A percentile compares a stretch with the other conserved stretches of the same genome.
Conservation (phyloP, 2,113 vertebrate species). For the Pimephales promelas region DNA sequence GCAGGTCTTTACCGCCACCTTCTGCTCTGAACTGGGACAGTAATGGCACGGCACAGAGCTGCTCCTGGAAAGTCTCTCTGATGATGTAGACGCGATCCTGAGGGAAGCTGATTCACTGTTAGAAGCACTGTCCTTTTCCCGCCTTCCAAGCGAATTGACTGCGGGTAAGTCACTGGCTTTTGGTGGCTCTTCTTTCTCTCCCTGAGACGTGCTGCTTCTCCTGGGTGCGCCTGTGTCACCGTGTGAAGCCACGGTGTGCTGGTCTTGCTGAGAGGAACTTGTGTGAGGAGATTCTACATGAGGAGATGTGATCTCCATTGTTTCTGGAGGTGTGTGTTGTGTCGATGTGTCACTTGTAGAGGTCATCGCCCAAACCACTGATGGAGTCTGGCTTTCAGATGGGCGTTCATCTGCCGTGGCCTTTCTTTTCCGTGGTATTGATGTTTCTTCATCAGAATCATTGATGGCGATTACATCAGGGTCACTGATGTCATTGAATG, state of each 20-base stretch:
- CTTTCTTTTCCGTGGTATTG: conserved; percentile 50
- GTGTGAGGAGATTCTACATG: not conserved
- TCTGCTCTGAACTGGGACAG: conserved; percentile 64
- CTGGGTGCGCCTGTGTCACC: conserved; percentile 5
- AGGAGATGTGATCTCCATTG: not conserved
- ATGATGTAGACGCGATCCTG: not conserved
- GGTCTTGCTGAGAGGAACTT: not conserved
- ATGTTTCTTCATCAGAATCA: conserved; percentile 53
- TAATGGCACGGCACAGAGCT: conserved; percentile 72
- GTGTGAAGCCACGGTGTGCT: not conserved
- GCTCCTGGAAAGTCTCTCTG: not conserved
- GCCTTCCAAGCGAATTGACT: not conserved
- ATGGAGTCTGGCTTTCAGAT: conserved; percentile 2
- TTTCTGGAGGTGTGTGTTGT: conserved; percentile 13
- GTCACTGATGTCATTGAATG: not conserved
- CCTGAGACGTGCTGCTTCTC: not conserved
- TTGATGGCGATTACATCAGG: not conserved
- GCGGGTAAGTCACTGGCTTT: not conserved
- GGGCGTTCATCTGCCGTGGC: not conserved
- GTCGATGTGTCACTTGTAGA: not conserved
- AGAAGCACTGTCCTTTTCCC: not conserved
- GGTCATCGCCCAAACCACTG: conserved; percentile 33
- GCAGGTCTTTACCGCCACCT: conserved; percentile 78
- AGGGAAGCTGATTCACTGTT: not conserved
- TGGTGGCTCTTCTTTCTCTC: not conserved